Conservation (phyloP, 2,797 vertebrate genomes). For the Antrozous pallidus region DNA sequence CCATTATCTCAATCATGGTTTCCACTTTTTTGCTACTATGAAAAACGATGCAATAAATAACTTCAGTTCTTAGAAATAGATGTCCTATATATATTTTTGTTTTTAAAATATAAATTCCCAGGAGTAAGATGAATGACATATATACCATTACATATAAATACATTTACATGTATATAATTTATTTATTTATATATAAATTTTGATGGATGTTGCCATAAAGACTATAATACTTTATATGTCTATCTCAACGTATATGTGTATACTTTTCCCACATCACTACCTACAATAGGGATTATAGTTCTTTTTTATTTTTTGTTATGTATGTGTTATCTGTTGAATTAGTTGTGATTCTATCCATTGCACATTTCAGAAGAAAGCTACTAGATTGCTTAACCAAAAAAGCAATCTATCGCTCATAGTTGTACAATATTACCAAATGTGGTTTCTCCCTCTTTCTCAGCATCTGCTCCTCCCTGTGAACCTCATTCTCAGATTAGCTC, state of each 20-base stretch:
- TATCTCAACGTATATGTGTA: not conserved
- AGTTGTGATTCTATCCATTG: not conserved
- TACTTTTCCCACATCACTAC: not conserved
- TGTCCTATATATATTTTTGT: not conserved
- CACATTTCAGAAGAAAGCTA: slow-evolving; percentile 13
- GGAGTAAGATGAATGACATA: not conserved
- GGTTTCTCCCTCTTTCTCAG: not conserved
- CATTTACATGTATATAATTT: not conserved
- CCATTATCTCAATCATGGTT: not conserved
- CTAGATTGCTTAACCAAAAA: not conserved
- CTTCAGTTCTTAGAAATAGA: slow-evolving; percentile 15
- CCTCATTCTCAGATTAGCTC: not conserved
- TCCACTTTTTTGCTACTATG: not conserved
- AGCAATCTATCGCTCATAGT: not conserved
- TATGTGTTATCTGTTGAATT: not conserved
- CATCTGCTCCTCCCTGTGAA: not conserved
- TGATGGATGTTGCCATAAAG: slow-evolving; percentile 5
- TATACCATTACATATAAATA: not conserved
- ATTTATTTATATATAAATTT: not conserved
- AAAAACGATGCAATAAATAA: slow-evolving; percentile 31
- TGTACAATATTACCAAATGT: not conserved
- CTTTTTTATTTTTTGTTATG: not conserved
- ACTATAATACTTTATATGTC: not conserved
- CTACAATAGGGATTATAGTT: not conserved
- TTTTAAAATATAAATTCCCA: slow-evolving; percentile 27